These are phyloP conservation scores for Silurus asotus DNA, from an alignment of 2,113 vertebrate genomes.

Conservation along the genomic window DNA sequence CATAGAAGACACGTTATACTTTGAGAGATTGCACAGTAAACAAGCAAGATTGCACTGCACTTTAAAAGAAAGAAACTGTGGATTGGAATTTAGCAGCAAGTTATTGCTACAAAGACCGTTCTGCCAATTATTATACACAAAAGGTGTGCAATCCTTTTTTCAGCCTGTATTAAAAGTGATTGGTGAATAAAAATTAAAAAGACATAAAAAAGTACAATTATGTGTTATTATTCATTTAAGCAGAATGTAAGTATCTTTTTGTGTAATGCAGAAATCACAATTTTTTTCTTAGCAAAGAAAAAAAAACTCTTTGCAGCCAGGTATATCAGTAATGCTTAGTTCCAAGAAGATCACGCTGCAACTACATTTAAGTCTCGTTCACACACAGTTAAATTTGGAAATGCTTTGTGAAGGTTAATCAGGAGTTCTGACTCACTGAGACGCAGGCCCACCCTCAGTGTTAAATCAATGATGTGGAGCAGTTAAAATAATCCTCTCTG, in stretches of 20 bases:
- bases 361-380: neutral
- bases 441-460: neutral
- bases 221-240: neutral
- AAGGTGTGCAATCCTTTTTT: neutral
- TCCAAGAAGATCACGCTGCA: neutral
- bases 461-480: constrained; percentile 41
- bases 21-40: neutral
- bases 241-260: neutral
- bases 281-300: neutral
- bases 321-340: neutral
- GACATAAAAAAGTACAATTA: neutral
- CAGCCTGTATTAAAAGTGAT: neutral
- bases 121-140: neutral
- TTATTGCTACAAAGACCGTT: neutral
- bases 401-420: constrained; percentile 1
- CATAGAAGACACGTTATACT: neutral
- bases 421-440: constrained; percentile 18
- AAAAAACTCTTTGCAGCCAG: too few species aligned
- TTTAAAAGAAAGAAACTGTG: too few species aligned
- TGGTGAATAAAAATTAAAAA: neutral
- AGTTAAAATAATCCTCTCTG: constrained; percentile 35
- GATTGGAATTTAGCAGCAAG: neutral
- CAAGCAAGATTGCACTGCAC: too few species aligned
- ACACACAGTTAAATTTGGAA: constrained; percentile 13
- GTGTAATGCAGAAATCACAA: neutral